Evolutionary conservation across 2,888 invertebrate genomes (phyloP), one percentile per base, ranked within the genome.

Genomic region (Morinoia aosen): DNA sequence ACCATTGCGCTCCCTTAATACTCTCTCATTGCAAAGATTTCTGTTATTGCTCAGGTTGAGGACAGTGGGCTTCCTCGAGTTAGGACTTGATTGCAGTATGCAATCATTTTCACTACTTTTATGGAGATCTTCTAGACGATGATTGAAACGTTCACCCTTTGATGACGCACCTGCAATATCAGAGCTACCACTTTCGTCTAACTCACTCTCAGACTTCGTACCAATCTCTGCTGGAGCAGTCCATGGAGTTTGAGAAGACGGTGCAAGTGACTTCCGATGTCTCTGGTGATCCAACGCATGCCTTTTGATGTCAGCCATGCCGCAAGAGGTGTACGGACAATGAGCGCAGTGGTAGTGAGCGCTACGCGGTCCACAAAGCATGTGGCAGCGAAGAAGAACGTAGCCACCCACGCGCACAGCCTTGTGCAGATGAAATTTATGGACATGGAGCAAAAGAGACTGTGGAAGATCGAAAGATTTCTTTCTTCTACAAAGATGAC

Each of bases 261-360:
- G 7, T 1, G 25, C 76, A 76, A 16, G 25, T 33, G 76, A 25
- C 25, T 76, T 76, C 33, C 76, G 76, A 16, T 25, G 76, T 25
- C 8, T 76, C 8, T 33, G 14, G 76, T 93, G 93, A 19, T 3
- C 48, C 3, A 93, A 33, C n/a, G 25, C 56, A 93, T 93, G 93
- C 33, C n/a, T 56, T 33, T 93, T 93, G 33, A 93, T 57, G 57
- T 93, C 93, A 33, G 93, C 33, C 93, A 93, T 93, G 93, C 93
- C 57, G 48, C 57, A 93, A 8, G 93, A 93, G 93, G 57, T n/a
- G 48, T 93, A 93, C 11, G 57, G 10, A 19, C 93, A 93, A 33
- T 57, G n/a, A 0, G 93, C 58, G 33, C 93, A 93, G 57, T 93
- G 93, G 57, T 93, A 93, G 57, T 93, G 93, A 19, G 56, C 57